phyloP scores from a whole-genome alignment of 2,888 invertebrate species.

The Pimpla rufipes region DNA sequence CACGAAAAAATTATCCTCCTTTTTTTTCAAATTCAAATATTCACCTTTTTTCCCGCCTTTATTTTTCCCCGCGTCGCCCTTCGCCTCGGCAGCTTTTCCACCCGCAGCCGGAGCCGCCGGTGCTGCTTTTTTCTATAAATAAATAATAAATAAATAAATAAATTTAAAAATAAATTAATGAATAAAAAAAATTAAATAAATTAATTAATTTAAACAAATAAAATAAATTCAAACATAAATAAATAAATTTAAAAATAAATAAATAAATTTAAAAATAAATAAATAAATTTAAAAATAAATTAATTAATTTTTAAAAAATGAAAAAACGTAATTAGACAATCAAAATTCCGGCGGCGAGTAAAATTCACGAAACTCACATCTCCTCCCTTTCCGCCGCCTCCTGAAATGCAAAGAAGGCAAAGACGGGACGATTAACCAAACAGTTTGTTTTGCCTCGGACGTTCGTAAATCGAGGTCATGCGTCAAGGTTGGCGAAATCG shows the following conservation, averaged over 20 bases:
- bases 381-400: conserved; percentile 74
- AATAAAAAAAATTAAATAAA: too few species aligned
- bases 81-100: conserved; percentile 69
- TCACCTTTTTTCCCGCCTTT: conserved; percentile 75
- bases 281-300: too few species aligned
- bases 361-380: conserved; percentile 72
- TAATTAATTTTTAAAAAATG: too few species aligned
- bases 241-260: too few species aligned
- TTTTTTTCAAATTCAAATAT: not conserved
- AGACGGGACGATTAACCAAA: not conserved
- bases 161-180: too few species aligned
- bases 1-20: conserved; percentile 22
- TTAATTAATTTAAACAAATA: too few species aligned
- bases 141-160: too few species aligned
- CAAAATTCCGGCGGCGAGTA: not conserved
- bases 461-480: conserved; percentile 51
- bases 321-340: conserved; percentile 11
- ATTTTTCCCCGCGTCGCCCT: conserved; percentile 71
- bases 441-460: not conserved
- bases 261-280: too few species aligned
- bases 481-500: conserved; percentile 54
- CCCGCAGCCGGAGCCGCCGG: conserved; percentile 60
- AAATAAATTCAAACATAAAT: too few species aligned
- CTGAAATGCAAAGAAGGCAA: conserved; percentile 63
- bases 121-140: conserved; percentile 71